phyloP scores from a whole-genome alignment of 2,113 vertebrate species.

The Heptranchias perlo region DNA sequence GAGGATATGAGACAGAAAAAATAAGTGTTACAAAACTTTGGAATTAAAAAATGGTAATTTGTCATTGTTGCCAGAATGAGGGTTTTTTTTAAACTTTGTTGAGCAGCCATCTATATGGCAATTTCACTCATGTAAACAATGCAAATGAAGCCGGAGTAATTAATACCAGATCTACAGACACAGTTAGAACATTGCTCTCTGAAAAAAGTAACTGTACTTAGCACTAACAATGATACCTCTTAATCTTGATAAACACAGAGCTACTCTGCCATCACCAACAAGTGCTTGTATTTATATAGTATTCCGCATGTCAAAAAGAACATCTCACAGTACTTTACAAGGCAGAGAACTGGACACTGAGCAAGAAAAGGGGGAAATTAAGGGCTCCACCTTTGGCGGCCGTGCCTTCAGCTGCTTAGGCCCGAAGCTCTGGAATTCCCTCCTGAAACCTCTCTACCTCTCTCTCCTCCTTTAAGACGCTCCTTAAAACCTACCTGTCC shows the following conservation, averaged over 20 bases:
- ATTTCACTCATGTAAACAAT: not conserved
- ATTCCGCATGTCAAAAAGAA: not conserved
- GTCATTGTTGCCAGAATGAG: not conserved
- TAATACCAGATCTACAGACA: not conserved
- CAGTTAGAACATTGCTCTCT: not conserved
- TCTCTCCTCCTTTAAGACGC: not conserved
- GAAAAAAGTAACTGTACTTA: not conserved
- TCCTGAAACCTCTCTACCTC: not conserved
- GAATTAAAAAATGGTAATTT: not conserved
- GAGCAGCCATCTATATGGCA: not conserved
- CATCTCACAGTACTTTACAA: not conserved
- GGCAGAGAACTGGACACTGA: not conserved
- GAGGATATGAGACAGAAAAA: not conserved
- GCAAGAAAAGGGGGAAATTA: not conserved
- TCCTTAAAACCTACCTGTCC: not conserved
- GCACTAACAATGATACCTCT: not conserved
- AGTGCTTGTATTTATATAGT: not conserved
- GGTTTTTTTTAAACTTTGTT: not conserved
- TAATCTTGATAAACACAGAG: not conserved
- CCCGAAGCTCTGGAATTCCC: not conserved
- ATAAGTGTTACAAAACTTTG: not conserved
- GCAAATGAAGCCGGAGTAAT: not conserved
- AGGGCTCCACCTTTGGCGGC: not conserved
- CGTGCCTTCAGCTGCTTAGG: not conserved
- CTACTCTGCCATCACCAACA: not conserved